Evolutionary conservation across 2,888 invertebrate genomes (phyloP), one percentile per base, ranked within the genome.

Genomic region (Cordilura impudica): DNA sequence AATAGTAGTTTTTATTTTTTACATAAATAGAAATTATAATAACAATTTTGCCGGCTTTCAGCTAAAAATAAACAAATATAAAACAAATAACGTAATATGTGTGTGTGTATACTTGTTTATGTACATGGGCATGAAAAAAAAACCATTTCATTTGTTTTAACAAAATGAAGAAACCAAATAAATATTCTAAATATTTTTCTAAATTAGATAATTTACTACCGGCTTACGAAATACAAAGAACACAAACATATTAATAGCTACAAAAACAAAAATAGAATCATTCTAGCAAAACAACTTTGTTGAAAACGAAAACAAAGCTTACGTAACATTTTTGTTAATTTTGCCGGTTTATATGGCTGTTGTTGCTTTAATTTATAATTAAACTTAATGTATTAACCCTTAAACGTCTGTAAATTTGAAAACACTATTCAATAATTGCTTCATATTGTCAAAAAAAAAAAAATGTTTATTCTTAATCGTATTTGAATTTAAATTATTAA

Each of bases 41-140:
- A 73, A 26, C 4, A 53, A 53, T 39, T 65, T 21, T 53, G 56
- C 69, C 61, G 75, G 61, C 19, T 75, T 31, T 69, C 21, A 67
- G 43, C 14, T 67, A 18, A 60, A 67, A 74, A 26, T 31, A 56
- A 56, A 35, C 31, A 58, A 65, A 51, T 47, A n/a, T 10, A 56
- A 70, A 3, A 47, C 29, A 54, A 45, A 35, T 16, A 45, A 60
- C 23, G 43, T 21, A 60, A 35, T 35, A 49, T 12, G 23, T 21
- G n/a, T n/a, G n/a, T n/a, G n/a, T n/a, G n/a, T n/a, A n/a, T n/a
- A n/a, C n/a, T n/a, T n/a, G n/a, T n/a, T n/a, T n/a, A n/a, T n/a
- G n/a, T n/a, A n/a, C n/a, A n/a, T n/a, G n/a, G n/a, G n/a, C n/a
- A n/a, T n/a, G n/a, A n/a, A n/a, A n/a, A 12, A 29, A 47, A 58